Conservation (phyloP, 2,888 invertebrate species). For the Apeira syringaria region DNA sequence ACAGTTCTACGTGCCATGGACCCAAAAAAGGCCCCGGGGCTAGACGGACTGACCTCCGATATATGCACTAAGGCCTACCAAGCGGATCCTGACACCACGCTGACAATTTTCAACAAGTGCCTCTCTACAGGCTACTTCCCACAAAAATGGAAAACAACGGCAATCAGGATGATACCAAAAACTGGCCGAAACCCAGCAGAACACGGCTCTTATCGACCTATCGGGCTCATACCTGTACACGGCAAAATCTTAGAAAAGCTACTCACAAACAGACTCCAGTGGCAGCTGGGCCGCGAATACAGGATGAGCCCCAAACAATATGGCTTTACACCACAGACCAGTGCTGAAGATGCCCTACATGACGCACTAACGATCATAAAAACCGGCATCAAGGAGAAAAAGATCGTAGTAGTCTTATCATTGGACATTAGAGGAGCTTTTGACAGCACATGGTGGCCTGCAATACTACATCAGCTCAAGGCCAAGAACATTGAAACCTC, state of each 20-base stretch:
- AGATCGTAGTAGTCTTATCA: neutral
- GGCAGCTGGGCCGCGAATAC: neutral
- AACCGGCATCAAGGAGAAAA: neutral
- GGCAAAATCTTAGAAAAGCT: neutral
- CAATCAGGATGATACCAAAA: neutral
- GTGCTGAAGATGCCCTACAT: neutral
- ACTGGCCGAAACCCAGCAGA: neutral
- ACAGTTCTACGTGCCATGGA: neutral
- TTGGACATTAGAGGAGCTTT: neutral
- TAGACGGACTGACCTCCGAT: conserved; percentile 2
- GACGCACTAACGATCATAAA: neutral
- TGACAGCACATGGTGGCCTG: neutral
- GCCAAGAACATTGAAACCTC: neutral
- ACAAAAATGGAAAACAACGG: neutral
- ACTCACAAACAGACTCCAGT: neutral
- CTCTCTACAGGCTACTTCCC: neutral
- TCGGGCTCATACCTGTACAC: neutral
- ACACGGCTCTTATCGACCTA: no score
- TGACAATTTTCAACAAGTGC: neutral
- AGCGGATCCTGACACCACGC: no score
- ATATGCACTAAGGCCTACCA: conserved; percentile 1
- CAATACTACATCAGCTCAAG: neutral
- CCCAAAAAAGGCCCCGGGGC: neutral
- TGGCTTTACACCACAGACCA: neutral
- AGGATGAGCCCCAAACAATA: neutral